Base-by-base conservation (phyloP, 2,113 vertebrate species). In the Colistium nudipinnis region DNA sequence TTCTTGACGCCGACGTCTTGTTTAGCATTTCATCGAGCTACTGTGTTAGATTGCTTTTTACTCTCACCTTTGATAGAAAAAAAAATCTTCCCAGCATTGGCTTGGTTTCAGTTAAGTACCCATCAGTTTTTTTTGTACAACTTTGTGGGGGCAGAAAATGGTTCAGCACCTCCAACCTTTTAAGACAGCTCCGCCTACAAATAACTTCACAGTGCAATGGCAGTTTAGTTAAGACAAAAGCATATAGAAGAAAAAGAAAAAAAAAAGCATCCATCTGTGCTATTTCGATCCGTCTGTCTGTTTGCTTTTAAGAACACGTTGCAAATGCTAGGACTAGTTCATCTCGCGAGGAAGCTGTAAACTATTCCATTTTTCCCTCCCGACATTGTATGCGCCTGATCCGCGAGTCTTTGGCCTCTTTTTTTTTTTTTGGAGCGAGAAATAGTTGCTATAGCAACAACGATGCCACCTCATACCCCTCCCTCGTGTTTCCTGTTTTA, bases 171-270 rank as follows among this genome's bases (percentile, higher is more conserved):
- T 44, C 43, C 28, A 28, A 19, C 8, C 38, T n/a, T n/a, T 39
- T 3, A 39, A 39, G 49, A 55, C 78, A 59, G 49, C 44, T 64
- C 38, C 3, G 14, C 64, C 51, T 59, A 66, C 25, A n/a, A 63
- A 76, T 55, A 35, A 84, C 82, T 70, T 91, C 90, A 91, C 90
- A 91, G 90, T 91, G 87, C 75, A 69, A 87, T 86, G 90, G 90
- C 84, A 84, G 74, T 81, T 82, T 61, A 65, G 55, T 87, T 85
- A 85, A 89, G 90, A 91, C 83, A 80, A 77, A 76, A 35, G 62
- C 76, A 81, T 54, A 76, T 62, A 70, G n/a, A n/a, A n/a, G n/a
- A n/a, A n/a, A n/a, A n/a, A n/a, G n/a, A n/a, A n/a, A n/a, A n/a
- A n/a, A 47, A 73, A 70, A 78, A 13, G 52, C 62, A 36, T 62